These are phyloP conservation scores for Blera fallax DNA, from an alignment of 2,888 invertebrate genomes.

Conservation along the genomic window DNA sequence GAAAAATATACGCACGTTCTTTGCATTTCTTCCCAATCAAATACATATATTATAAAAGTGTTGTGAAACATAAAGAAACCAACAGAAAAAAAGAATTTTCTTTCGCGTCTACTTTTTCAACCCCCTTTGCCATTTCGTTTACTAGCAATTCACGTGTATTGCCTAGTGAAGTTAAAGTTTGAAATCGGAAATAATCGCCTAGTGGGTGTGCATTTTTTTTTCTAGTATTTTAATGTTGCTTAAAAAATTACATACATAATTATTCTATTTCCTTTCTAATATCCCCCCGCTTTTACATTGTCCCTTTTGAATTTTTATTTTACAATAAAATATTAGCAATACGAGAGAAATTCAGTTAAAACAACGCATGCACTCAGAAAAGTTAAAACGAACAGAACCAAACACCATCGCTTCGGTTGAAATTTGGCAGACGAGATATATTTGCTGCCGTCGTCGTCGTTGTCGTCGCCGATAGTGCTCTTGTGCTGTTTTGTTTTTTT, in stretches of 20 bases:
- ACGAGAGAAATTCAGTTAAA: background rate
- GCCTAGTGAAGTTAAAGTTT: background rate
- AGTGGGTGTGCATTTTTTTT: conserved; percentile 32
- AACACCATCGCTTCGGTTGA: conserved; percentile 53
- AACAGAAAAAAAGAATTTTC: background rate
- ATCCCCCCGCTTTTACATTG: conserved; percentile 4
- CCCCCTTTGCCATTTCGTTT: background rate
- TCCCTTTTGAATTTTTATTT: background rate
- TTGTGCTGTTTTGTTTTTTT: conserved; percentile 56
- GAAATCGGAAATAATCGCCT: background rate
- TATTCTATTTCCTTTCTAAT: background rate
- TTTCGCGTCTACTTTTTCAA: background rate
- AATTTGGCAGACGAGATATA: conserved; percentile 38
- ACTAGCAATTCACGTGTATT: background rate
- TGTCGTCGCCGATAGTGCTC: conserved; percentile 54
- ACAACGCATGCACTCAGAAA: conserved; percentile 46
- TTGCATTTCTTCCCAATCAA: background rate
- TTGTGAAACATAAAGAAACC: conserved; percentile 27
- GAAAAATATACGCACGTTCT: background rate
- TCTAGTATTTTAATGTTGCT: conserved; percentile 7
- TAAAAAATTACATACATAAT: background rate
- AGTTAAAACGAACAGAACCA: conserved; percentile 61
- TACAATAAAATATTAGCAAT: background rate
- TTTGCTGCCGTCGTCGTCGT: conserved; percentile 29
- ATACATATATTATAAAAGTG: conserved; percentile 8